Evolutionary conservation across 2,113 vertebrate genomes (phyloP), one percentile per base, ranked within the genome.

Genomic region (Chaetops frenatus): DNA sequence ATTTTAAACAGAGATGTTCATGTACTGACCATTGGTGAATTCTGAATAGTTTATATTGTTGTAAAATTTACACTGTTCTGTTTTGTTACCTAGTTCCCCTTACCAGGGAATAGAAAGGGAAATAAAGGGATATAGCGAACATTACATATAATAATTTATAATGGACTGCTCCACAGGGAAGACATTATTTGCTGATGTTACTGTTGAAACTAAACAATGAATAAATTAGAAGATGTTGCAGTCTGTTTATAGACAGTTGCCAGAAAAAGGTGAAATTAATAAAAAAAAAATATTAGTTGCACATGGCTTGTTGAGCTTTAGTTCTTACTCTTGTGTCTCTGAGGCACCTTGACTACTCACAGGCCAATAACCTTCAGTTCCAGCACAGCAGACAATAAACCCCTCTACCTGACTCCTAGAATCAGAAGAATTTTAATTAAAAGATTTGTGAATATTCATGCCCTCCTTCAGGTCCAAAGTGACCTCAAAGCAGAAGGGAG

Each of bases 191-290:
- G 58, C 58, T 85, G 85, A 58, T 66, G 47, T 58, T 84, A n/a
- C 66, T 66, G 5, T 15, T 90, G 84, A 91, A 82, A 47, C 45
- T 82, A 92, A 92, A 92, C 66, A 92, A 91, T 88, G 36, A 90
- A 94, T 94, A 89, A 86, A 92, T 92, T 90, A 90, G 54, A 88
- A 51, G 71, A 78, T 24, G 33, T 80, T 92, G 58, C 74, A 54
- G 45, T 77, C 70, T 92, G 58, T 89, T 95, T 88, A 60, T 54
- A 65, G 53, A 82, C 33, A 82, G 54, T 82, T 90, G 66, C 87
- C 57, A 87, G 53, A 89, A 53, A 85, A 69, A 95, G 81, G 70
- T 91, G 87, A 94, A 90, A 87, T 57, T 82, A 2, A 91, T 85
- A 54, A 38, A 67, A 56, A 56, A 33, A 85, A 90, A 87, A 76